A percentile compares a stretch with the other conserved stretches of the same genome.
Evolutionary conservation across 37 sponge, comb jelly and placozoan genomes (phyloP).

Genomic region (Petrosia ficiformis): DNA sequence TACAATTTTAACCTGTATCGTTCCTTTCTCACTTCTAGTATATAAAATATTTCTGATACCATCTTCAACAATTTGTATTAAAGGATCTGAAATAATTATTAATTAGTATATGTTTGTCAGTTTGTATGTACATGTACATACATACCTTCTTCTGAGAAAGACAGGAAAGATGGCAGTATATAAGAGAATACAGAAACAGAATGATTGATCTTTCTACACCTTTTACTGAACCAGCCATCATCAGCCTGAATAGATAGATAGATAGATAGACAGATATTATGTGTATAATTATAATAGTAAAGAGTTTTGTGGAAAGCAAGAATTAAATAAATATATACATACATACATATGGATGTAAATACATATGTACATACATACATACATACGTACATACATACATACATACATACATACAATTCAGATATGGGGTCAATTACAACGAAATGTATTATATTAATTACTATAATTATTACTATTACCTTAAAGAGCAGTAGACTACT

Average conservation of each 20-base stretch:
- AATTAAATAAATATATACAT: not conserved
- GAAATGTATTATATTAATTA: too few relatives aligned
- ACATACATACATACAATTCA: too few relatives aligned
- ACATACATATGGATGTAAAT: not conserved
- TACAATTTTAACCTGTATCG: slow-evolving; percentile 51
- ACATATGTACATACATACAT: slow-evolving; percentile 15
- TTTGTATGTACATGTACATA: too few relatives aligned
- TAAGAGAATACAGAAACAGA: slow-evolving; percentile 83
- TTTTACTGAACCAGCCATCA: slow-evolving; percentile 88
- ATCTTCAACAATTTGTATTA: slow-evolving; percentile 79
- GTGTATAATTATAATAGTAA: not conserved
- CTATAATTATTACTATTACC: too few relatives aligned
- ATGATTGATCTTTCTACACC: slow-evolving; percentile 86
- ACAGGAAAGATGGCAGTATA: slow-evolving; percentile 89
- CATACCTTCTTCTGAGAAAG: slow-evolving; percentile 77
- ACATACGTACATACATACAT: not conserved
- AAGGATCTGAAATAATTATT: slow-evolving; percentile 74
- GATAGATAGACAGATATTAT: not conserved
- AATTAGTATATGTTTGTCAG: too few relatives aligned
- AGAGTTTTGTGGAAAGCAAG: not conserved
- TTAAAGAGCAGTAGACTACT: too few relatives aligned
- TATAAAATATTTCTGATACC: slow-evolving; percentile 77
- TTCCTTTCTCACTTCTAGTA: slow-evolving; percentile 70
- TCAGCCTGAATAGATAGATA: slow-evolving; percentile 34
- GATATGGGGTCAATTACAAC: too few relatives aligned